phyloP scores from a whole-genome alignment of 37 sponge, comb jelly and placozoan genomes.

The Sycon ciliatum region DNA sequence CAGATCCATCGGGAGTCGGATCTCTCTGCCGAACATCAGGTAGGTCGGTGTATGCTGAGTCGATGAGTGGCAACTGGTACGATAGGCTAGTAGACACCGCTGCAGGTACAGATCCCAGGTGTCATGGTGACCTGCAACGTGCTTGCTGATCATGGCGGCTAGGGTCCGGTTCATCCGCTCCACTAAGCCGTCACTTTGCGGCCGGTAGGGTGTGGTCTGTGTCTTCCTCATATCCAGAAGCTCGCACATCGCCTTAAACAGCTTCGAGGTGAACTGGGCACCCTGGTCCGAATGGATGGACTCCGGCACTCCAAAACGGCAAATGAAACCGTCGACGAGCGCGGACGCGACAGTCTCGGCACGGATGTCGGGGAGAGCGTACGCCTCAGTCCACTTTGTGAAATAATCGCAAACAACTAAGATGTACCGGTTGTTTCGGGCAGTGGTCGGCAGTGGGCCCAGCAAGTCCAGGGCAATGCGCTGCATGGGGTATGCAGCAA shows the following conservation, averaged over 20 bases:
- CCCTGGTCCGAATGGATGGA: constrained; percentile 27
- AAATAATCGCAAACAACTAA: constrained; percentile 35
- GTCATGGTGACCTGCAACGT: no score
- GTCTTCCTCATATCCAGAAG: constrained; percentile 28
- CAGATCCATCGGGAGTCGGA: no score
- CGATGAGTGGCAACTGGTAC: no score
- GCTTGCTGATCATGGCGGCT: no score
- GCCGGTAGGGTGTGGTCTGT: constrained; percentile 33
- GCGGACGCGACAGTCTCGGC: constrained; percentile 14
- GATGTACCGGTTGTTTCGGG: constrained; percentile 19
- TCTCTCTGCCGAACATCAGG: no score
- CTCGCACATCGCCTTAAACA: constrained; percentile 15
- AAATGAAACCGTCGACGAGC: background rate
- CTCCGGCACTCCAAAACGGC: constrained; percentile 11
- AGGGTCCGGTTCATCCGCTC: no score
- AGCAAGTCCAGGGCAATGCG: constrained; percentile 13
- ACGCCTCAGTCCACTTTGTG: constrained; percentile 36
- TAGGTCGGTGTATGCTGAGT: no score
- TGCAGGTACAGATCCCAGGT: no score
- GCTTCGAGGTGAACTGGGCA: constrained; percentile 17
- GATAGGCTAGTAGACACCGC: no score
- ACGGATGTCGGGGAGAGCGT: background rate
- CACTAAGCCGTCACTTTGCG: constrained; percentile 30
- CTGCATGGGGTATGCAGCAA: constrained; percentile 20
- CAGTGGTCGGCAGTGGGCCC: constrained; percentile 16